phyloP scores from a whole-genome alignment of 2,888 invertebrate species.

The Pterostichus niger region DNA sequence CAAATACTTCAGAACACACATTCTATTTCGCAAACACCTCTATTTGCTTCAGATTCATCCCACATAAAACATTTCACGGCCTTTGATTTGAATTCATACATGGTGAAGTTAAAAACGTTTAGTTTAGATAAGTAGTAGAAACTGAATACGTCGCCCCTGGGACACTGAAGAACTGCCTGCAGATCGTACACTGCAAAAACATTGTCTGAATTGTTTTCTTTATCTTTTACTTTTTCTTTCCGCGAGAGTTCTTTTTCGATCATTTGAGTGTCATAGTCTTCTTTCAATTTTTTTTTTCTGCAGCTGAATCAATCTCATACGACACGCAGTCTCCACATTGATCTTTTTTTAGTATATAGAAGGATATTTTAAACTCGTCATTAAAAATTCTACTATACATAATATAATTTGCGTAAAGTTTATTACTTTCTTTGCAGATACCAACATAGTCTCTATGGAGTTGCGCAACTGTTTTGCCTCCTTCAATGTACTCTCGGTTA shows the following conservation, averaged over 20 bases:
- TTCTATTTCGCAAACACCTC: conserved; percentile 68
- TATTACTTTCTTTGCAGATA: conserved; percentile 58
- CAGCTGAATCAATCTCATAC: conserved; percentile 64
- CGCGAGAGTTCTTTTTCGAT: conserved; percentile 62
- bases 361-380: conserved; percentile 68
- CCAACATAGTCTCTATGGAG: conserved; percentile 70
- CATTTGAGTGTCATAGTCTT: conserved; percentile 37
- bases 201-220: conserved; percentile 46
- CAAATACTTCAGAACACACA: conserved; percentile 62
- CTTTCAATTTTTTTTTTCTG: conserved; percentile 36
- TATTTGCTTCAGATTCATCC: conserved; percentile 65
- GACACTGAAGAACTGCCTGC: conserved; percentile 67
- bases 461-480: conserved; percentile 69
- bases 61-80: conserved; percentile 61
- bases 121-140: conserved; percentile 72
- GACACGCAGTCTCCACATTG: conserved; percentile 69
- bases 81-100: conserved; percentile 59
- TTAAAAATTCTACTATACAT: conserved; percentile 68
- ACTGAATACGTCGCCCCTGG: conserved; percentile 70
- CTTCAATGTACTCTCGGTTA: conserved; percentile 71
- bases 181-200: conserved; percentile 67
- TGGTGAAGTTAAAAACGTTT: conserved; percentile 70
- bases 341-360: conserved; percentile 67
- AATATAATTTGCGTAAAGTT: conserved; percentile 61
- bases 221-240: conserved; percentile 61